These are phyloP conservation scores for Microplitis manilae DNA, from an alignment of 2,888 invertebrate species.

Conservation along the genomic window DNA sequence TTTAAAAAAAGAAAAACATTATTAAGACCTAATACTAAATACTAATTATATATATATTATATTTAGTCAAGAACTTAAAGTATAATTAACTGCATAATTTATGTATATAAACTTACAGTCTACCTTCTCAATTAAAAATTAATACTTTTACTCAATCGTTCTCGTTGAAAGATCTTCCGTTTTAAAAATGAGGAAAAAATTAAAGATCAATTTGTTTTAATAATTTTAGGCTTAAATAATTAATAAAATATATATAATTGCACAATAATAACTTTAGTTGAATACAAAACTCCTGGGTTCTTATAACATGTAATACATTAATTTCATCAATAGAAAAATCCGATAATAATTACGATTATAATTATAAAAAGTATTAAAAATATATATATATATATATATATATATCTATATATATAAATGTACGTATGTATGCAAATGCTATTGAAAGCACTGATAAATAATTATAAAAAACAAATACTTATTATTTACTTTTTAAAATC, in stretches of 20 bases:
- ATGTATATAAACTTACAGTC: constrained; percentile 13
- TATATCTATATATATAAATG: background rate
- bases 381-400: constrained; percentile 36
- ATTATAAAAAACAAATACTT: constrained; percentile 30
- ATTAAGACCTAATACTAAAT: background rate
- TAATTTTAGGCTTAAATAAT: constrained; percentile 42
- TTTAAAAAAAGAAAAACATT: constrained; percentile 2
- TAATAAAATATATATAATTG: constrained; percentile 33
- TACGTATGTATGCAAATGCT: constrained; percentile 9
- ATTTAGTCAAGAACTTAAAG: background rate
- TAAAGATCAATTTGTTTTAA: constrained; percentile 7
- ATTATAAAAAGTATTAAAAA: constrained; percentile 37
- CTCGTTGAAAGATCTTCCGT: background rate
- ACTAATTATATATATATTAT: background rate
- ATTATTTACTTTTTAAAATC: constrained; percentile 61
- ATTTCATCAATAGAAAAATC: constrained; percentile 29
- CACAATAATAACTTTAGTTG: constrained; percentile 26
- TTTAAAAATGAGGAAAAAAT: background rate
- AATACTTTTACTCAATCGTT: background rate
- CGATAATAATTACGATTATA: constrained; percentile 34
- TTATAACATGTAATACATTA: constrained; percentile 37
- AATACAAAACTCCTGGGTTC: constrained; percentile 32
- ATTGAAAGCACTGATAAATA: constrained; percentile 24
- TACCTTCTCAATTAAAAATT: background rate
- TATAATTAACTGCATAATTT: constrained; percentile 10